A percentile compares a stretch with the other conserved stretches of the same genome.
Evolutionary conservation across 2,888 invertebrate species (phyloP).

Genomic region (Lepidocyrtoides sp.): DNA sequence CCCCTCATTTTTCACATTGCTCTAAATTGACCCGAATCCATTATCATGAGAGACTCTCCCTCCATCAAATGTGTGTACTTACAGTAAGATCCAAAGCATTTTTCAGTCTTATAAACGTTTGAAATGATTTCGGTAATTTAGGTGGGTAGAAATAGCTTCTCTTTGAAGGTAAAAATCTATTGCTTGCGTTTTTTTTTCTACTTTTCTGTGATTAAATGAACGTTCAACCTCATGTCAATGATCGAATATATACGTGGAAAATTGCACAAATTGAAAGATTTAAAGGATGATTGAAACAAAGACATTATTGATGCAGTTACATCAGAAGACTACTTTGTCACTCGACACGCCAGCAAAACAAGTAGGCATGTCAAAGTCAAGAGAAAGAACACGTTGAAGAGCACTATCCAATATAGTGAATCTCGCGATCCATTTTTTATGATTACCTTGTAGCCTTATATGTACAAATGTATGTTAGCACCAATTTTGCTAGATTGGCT

Average conservation of each 20-base stretch:
- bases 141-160: not conserved
- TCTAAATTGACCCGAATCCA: slow-evolving; percentile 61
- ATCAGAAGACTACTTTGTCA: slow-evolving; percentile 4
- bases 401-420: too few relatives aligned
- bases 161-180: not conserved
- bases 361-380: not conserved
- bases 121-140: slow-evolving; percentile 37
- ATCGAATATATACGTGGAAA: not conserved
- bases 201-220: not conserved
- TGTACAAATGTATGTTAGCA: not conserved
- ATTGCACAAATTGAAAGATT: slow-evolving; percentile 42
- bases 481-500: slow-evolving; percentile 31
- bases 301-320: slow-evolving; percentile 4
- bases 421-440: not conserved
- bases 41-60: slow-evolving; percentile 43
- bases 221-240: not conserved
- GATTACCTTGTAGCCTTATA: slow-evolving; percentile 44
- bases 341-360: not conserved
- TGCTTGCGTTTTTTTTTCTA: not conserved
- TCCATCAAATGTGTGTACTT: not conserved
- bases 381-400: not conserved
- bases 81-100: not conserved
- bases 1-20: slow-evolving; percentile 2
- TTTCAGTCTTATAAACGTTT: slow-evolving; percentile 14
- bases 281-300: slow-evolving; percentile 12